phyloP scores from a whole-genome alignment of 2,797 vertebrate genomes.

The Xiphorhynchus erythropygius region DNA sequence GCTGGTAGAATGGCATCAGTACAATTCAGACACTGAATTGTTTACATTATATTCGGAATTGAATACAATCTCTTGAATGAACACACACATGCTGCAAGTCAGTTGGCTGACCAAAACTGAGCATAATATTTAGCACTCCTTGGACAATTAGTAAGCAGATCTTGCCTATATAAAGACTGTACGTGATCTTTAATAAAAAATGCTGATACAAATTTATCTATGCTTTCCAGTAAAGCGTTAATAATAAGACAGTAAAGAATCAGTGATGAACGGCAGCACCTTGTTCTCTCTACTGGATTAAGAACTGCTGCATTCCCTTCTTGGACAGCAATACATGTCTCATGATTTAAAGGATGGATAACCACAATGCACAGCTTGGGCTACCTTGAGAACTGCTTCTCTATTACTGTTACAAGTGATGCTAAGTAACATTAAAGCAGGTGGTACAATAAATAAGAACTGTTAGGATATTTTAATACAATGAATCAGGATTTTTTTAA shows the following conservation, averaged over 20 bases:
- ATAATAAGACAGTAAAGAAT: not conserved
- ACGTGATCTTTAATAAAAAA: not conserved
- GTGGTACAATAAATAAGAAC: not conserved
- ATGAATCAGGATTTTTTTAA: not conserved
- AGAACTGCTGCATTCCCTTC: not conserved
- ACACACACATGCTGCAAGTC: not conserved
- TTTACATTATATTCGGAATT: not conserved
- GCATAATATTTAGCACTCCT: not conserved
- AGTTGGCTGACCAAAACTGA: not conserved
- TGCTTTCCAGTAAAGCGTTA: not conserved
- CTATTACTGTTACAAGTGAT: not conserved
- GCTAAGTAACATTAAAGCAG: not conserved
- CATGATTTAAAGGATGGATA: not conserved
- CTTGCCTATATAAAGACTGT: not conserved
- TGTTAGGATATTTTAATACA: not conserved
- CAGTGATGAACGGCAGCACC: not conserved
- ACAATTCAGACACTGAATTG: not conserved
- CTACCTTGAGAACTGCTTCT: not conserved
- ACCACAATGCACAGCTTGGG: not conserved
- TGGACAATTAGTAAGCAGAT: not conserved
- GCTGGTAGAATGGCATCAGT: not conserved
- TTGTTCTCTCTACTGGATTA: not conserved
- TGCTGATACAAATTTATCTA: not conserved
- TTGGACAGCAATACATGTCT: not conserved
- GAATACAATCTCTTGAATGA: not conserved